Evolutionary conservation across 2,797 vertebrate species (phyloP), one percentile per base, ranked within the genome.

Genomic region (Linurgus olivaceus): DNA sequence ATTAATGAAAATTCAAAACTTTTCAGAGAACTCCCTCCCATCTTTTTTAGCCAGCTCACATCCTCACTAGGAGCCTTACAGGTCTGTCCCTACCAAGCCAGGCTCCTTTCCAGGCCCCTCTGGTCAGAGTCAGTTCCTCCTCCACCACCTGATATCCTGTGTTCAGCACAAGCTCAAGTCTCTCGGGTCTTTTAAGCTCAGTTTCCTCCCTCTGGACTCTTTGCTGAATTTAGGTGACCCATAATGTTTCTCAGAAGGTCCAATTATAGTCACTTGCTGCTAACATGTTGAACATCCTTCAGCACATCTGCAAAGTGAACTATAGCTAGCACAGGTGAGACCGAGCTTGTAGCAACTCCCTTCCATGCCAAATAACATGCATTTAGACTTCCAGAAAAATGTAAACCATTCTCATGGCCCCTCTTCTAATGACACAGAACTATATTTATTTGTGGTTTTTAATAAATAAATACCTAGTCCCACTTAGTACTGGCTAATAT

Each of bases 171-270:
- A 87, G 37, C 72, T 45, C 24, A 28, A 67, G 50, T 82, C 94
- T 79, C 81, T 71, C 42, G 44, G 78, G 75, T 87, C 78, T 90
- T 96, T 74, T 77, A 91, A 94, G 87, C 74, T 89, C 8, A 1
- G 52, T 88, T 93, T 91, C 77, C 90, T 89, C 90, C 63, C 74
- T 63, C 72, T 54, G 67, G 91, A 67, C 48, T 79, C 71, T 70
- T 90, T 80, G 68, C 35, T 92, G 90, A 93, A 80, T 93, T 91
- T 85, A 92, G 71, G 92, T 92, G 92, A 84, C 80, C 94, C 57
- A 31, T 74, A 85, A 92, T 91, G 45, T 71, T 91, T 94, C 94
- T 92, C 93, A 95, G 92, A 90, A 87, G 90, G 88, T 74, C 84
- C 78, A 89, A 13, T 93, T 96, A 92, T 48, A 94, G 55, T 89